Percentiles rank a stretch among this genome's conserved stretches.
Conservation (phyloP, 1,140 invertebrate species). For the Melipona quadrifasciata region DNA sequence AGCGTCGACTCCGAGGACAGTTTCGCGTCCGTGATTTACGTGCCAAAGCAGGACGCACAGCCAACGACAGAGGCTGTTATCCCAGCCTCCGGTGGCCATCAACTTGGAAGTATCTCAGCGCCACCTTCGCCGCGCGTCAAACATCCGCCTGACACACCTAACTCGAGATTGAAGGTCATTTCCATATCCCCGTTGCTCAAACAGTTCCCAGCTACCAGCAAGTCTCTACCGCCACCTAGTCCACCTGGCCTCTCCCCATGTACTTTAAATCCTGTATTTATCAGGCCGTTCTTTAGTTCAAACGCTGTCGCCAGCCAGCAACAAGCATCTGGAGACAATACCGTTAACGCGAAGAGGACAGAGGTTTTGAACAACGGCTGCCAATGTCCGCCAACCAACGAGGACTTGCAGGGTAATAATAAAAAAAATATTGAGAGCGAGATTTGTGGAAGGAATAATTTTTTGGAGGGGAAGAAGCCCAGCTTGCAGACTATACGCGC, state of each 20-base stretch:
- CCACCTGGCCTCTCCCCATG: conserved; percentile 73
- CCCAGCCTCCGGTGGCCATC: conserved; percentile 52
- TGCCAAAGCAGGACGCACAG: conserved; percentile 85
- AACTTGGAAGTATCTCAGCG: conserved; percentile 69
- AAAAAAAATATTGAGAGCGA: neutral
- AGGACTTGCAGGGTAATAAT: neutral
- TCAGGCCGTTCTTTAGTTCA: conserved; percentile 57
- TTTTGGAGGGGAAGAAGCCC: neutral
- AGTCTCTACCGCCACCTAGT: conserved; percentile 75
- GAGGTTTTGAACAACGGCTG: neutral
- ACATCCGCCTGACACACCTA: conserved; percentile 64
- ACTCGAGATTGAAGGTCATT: conserved; percentile 75
- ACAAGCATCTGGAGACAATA: neutral
- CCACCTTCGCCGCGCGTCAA: conserved; percentile 77
- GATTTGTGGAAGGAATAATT: neutral
- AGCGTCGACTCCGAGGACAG: conserved; percentile 96
- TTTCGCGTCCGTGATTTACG: conserved; percentile 94
- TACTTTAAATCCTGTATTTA: conserved; percentile 22
- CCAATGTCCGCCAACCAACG: neutral
- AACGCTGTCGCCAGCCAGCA: neutral
- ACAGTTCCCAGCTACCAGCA: conserved; percentile 76
- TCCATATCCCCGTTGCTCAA: conserved; percentile 77
- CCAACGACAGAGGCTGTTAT: conserved; percentile 22
- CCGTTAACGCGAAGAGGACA: neutral
- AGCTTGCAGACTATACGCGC: conserved; percentile 33